These are phyloP conservation scores for Diplodus sargus DNA, from an alignment of 2,797 vertebrate genomes.

Conservation along the genomic window DNA sequence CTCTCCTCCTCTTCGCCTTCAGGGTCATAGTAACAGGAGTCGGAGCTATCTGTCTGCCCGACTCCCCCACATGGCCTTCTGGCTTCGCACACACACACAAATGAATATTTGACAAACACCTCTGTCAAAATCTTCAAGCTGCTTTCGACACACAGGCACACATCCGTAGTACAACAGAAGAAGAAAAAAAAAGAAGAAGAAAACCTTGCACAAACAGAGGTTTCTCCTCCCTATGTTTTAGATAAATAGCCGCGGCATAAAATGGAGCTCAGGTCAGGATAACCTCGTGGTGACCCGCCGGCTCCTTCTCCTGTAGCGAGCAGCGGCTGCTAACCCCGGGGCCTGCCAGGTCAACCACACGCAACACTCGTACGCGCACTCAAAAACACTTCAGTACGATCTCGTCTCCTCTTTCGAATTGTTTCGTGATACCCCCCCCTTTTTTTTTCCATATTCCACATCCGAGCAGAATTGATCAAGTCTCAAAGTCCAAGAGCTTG, in stretches of 20 bases:
- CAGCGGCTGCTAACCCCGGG: slow-evolving; percentile 72
- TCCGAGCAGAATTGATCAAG: slow-evolving; percentile 52
- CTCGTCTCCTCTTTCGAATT: background rate
- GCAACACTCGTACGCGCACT: slow-evolving; percentile 28
- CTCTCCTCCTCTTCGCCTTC: slow-evolving; percentile 11
- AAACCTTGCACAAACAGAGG: slow-evolving; percentile 21
- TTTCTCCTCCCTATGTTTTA: slow-evolving; percentile 67
- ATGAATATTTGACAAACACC: slow-evolving; percentile 79
- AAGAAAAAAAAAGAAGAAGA: too few species aligned
- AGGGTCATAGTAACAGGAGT: slow-evolving; percentile 73
- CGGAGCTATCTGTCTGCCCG: slow-evolving; percentile 55
- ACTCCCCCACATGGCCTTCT: slow-evolving; percentile 80
- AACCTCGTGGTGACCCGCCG: slow-evolving; percentile 89
- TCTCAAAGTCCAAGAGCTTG: slow-evolving; percentile 72
- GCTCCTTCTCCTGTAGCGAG: slow-evolving; percentile 86
- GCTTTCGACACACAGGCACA: slow-evolving; percentile 32
- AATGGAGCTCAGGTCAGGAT: slow-evolving; percentile 87
- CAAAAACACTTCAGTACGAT: background rate
- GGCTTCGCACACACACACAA: slow-evolving; percentile 64
- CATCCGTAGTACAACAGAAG: slow-evolving; percentile 23
- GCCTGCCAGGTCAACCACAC: slow-evolving; percentile 29
- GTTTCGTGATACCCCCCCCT: too few species aligned
- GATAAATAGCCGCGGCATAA: slow-evolving; percentile 86
- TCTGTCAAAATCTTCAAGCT: slow-evolving; percentile 60
- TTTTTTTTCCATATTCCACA: slow-evolving; percentile 24